Percentiles rank a stretch among this genome's conserved stretches.
Conservation (phyloP, 2,797 vertebrate species). For the Australoheros facetus region DNA sequence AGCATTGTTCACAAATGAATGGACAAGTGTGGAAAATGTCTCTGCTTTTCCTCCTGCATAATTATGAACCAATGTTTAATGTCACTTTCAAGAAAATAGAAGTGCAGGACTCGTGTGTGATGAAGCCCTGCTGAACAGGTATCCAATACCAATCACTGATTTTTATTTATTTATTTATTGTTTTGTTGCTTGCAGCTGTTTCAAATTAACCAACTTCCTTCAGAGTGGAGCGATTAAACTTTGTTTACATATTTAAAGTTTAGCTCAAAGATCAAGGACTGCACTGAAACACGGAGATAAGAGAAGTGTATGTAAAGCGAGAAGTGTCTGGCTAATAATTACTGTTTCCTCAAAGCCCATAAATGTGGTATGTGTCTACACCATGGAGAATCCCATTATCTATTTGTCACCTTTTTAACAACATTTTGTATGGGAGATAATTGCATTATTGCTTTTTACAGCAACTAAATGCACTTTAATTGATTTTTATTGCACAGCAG, state of each 20-base stretch:
- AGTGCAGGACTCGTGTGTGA: background rate
- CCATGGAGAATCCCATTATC: constrained; percentile 19
- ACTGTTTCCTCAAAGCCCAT: constrained; percentile 34
- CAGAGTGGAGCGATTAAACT: constrained; percentile 48
- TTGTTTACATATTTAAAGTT: constrained; percentile 58
- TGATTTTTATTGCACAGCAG: constrained; percentile 25
- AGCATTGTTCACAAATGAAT: constrained; percentile 12
- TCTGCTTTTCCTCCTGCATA: background rate
- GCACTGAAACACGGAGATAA: constrained; percentile 16
- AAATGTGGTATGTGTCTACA: constrained; percentile 36
- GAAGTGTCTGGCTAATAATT: constrained; percentile 36
- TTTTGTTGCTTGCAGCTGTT: constrained; percentile 57
- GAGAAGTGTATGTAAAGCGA: constrained; percentile 17
- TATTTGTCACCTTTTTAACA: constrained; percentile 64
- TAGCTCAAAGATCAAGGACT: constrained; percentile 27
- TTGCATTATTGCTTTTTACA: constrained; percentile 38
- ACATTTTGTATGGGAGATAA: constrained; percentile 21
- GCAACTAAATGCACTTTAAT: constrained; percentile 17
- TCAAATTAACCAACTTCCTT: constrained; percentile 61
- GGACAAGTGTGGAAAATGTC: constrained; percentile 18
- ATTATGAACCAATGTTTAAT: constrained; percentile 16
- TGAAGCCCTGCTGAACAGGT: constrained; percentile 18
- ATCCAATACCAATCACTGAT: constrained; percentile 2
- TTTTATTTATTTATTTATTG: background rate
- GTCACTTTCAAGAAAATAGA: constrained; percentile 1